A percentile compares a stretch with the other conserved stretches of the same genome.
These are phyloP conservation scores for Charadrius vociferus DNA, from an alignment of 2,113 vertebrate genomes.

Conservation along the genomic window DNA sequence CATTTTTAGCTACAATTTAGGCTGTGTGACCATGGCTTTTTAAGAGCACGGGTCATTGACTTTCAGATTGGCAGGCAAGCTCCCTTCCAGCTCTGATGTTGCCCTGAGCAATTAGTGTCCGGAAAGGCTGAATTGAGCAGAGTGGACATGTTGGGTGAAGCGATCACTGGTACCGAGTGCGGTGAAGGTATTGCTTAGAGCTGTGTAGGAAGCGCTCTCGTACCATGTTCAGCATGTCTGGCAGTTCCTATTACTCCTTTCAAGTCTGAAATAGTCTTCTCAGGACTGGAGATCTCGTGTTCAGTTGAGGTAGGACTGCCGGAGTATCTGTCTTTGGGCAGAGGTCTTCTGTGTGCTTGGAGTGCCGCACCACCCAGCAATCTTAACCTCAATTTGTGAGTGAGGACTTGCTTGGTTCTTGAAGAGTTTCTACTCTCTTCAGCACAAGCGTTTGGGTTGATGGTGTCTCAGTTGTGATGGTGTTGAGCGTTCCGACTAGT, in stretches of 20 bases:
- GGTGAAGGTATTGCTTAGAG: not conserved
- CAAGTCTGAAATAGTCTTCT: not conserved
- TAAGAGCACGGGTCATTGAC: not conserved
- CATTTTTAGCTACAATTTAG: not conserved
- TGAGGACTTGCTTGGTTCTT: not conserved
- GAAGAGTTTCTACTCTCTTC: not conserved
- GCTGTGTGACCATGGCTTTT: not conserved
- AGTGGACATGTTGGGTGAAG: not conserved
- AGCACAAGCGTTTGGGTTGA: rapidly evolving
- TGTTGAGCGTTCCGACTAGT: not conserved
- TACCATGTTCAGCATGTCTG: rapidly evolving
- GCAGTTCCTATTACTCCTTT: not conserved
- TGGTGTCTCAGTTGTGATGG: not conserved
- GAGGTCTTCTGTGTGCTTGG: not conserved
- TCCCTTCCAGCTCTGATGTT: not conserved
- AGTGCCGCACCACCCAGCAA: rapidly evolving
- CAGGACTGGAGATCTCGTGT: rapidly evolving
- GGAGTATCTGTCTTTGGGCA: not conserved
- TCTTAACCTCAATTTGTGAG: not conserved
- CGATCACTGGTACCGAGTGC: rapidly evolving
- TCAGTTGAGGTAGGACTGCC: rapidly evolving
- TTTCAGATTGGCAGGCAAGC: not conserved
- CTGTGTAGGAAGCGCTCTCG: rapidly evolving
- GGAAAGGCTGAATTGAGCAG: not conserved
- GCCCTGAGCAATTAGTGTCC: not conserved